Evolutionary conservation across 2,113 vertebrate species (phyloP).

Genomic region (Antechinus flavipes): DNA sequence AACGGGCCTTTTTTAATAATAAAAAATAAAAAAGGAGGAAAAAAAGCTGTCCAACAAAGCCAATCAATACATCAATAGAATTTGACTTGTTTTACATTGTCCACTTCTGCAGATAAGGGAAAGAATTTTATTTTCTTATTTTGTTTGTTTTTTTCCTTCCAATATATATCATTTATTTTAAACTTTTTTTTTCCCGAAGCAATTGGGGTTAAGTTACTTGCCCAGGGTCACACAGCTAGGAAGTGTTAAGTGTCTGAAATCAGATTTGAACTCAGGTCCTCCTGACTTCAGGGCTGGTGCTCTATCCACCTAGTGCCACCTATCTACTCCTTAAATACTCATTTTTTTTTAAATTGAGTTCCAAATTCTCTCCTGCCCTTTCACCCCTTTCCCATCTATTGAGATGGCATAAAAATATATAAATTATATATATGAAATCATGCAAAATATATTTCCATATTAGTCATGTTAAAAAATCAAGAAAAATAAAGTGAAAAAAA

Average conservation of each 20-base stretch:
- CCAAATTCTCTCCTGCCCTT: no score
- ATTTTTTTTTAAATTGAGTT: not conserved
- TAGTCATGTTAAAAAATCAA: not conserved
- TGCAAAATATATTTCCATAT: not conserved
- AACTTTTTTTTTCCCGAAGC: not conserved
- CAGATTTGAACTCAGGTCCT: no score
- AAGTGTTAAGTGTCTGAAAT: no score
- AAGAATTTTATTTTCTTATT: not conserved
- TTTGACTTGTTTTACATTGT: not conserved
- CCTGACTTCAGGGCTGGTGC: no score
- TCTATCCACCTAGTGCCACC: no score
- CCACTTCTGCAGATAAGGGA: not conserved
- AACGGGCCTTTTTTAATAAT: not conserved
- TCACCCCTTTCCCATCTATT: not conserved
- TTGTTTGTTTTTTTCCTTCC: not conserved
- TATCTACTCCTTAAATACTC: no score
- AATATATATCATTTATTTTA: not conserved
- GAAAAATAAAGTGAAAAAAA: not conserved
- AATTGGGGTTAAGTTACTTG: no score
- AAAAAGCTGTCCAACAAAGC: not conserved
- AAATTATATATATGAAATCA: not conserved
- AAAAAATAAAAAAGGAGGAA: not conserved
- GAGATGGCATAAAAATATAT: not conserved
- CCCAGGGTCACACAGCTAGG: no score
- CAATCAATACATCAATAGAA: not conserved